Evolutionary conservation across 2,888 invertebrate genomes (phyloP), one percentile per base, ranked within the genome.

Genomic region (Phyto melanocephala): DNA sequence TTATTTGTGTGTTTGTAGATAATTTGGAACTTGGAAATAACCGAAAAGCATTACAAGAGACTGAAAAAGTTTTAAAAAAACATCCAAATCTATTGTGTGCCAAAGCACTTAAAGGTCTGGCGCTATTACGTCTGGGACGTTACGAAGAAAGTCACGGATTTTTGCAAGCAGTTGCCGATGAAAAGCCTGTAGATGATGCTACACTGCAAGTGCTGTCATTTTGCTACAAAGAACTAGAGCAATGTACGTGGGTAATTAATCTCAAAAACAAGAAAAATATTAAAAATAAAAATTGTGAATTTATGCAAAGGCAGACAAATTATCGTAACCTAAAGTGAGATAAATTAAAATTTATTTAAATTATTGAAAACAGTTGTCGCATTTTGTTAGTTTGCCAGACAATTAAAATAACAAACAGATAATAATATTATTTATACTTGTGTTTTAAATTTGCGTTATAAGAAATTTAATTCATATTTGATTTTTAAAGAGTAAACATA

Each of bases 11-110:
- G 4, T 6, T 91, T 92, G 62, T 92, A 98, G 98, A 99, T 92
- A 97, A 96, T 93, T 92, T 99, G 88, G 99, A 99, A 91, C 95
- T 94, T 92, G 98, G 98, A 13, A 98, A 98, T 91, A 97, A 98
- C 92, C 99, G 98, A 89, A 98, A 98, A 90, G 99, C 99, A 0
- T 92, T 99, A 54, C 98, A 99, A 91, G 99, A 99, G 92, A 97
- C 97, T 13, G 99, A 99, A 85, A 98, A 98, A 91, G 95, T 99
- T 68, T 92, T 99, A 74, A 98, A 96, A 90, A 99, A 99, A 92
- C 96, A 97, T 88, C 97, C 98, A 83, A 93, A 94, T 84, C 93
- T 98, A 84, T 95, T 95, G 86, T 97, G 98, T 91, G 98, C 97
- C 17, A 95, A 96, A 91, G 98, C 97, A 24, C 92, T 99, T 85